A percentile compares a stretch with the other conserved stretches of the same genome.
phyloP scores from a whole-genome alignment of 1,140 invertebrate genomes.

The Sitophilus oryzae region DNA sequence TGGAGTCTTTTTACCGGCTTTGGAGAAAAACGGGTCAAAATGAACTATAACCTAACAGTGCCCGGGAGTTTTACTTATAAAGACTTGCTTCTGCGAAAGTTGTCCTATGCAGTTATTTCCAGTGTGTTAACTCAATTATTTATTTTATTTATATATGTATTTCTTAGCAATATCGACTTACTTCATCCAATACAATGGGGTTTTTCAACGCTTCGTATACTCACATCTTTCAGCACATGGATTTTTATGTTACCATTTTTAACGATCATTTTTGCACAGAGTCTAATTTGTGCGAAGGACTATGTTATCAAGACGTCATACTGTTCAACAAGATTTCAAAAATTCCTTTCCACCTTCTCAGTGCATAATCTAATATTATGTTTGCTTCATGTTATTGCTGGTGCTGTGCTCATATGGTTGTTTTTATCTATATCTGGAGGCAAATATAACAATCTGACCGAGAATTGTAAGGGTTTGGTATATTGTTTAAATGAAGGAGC shows the following conservation, averaged over 20 bases:
- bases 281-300: conserved; percentile 54
- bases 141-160: conserved; percentile 48
- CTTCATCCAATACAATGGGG: conserved; percentile 51
- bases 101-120: conserved; percentile 46
- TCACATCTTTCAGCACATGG: conserved; percentile 52
- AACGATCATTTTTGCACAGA: conserved; percentile 50
- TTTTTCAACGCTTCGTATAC: conserved; percentile 43
- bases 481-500: conserved; percentile 51
- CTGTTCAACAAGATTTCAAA: conserved; percentile 55
- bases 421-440: conserved; percentile 55
- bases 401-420: conserved; percentile 54
- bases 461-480: conserved; percentile 31
- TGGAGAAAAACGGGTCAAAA: too few species aligned
- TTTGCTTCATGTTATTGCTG: conserved; percentile 52
- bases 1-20: too few species aligned
- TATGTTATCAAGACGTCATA: conserved; percentile 50
- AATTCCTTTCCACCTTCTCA: conserved; percentile 54
- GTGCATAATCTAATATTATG: conserved; percentile 54
- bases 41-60: conserved; percentile 31
- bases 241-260: conserved; percentile 51
- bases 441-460: conserved; percentile 47
- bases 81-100: conserved; percentile 46
- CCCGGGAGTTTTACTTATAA: conserved; percentile 38
- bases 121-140: conserved; percentile 50
- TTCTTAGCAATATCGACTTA: conserved; percentile 50